Evolutionary conservation across 2,888 invertebrate genomes (phyloP), one percentile per base, ranked within the genome.

Genomic region (Coecobrya sp.): DNA sequence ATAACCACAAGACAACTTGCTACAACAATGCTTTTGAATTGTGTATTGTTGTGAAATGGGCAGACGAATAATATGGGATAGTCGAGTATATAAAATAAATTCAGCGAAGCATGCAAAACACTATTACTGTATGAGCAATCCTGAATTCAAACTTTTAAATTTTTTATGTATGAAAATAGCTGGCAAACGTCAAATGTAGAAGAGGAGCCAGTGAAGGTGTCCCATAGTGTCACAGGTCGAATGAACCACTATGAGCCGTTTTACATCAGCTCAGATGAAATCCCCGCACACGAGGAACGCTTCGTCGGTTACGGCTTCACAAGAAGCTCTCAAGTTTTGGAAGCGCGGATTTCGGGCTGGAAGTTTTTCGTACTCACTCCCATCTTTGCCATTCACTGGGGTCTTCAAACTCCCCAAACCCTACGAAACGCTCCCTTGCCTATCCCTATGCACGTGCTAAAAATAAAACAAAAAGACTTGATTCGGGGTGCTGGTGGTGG

Each of bases 231-330:
- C 92, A 94, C 93, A 73, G 87, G 88, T 52, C 90, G 93, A 13
- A 94, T 94, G 94, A 94, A 94, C 95, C 97, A 98, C 93, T 99
- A 98, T 96, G 98, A 99, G 96, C 98, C 98, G 0, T 98, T 98
- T 96, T 99, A 98, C 96, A 97, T 98, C 87, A 97, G 94, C 70
- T 93, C 94, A 16, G 98, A 98, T 95, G 97, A 97, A 81, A 98
- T 97, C 27, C 98, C 98, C 0, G 96, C 97, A 0, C 98, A 98
- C 95, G 98, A 98, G 95, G 98, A 98, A 96, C 96, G 98, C 89
- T 99, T 98, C 96, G 96, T 98, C 84, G 98, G 98, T 49, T 98
- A 98, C 96, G 98, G 98, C 87, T 98, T 98, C 96, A 98, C 98
- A 0, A 97, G 98, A 95, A 98, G 98, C 95, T 98, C 98, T 11